Conservation (phyloP, 2,113 vertebrate genomes). For the Ctenodactylus gundi region DNA sequence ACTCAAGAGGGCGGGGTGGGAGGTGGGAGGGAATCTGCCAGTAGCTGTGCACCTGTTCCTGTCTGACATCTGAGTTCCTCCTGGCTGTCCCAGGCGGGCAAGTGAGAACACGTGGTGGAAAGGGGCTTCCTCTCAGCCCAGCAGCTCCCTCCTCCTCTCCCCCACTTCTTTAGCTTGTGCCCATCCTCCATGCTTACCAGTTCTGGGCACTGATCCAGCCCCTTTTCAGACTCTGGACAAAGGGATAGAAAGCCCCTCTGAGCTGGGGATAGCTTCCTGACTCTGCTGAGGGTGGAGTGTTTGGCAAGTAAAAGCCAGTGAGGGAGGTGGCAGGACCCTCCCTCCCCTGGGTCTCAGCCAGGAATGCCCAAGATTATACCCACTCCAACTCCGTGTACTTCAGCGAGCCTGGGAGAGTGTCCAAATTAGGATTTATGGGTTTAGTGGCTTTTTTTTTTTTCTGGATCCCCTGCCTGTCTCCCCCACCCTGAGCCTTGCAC, state of each 20-base stretch:
- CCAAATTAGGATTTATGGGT: conserved; percentile 84
- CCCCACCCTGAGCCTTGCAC: not conserved
- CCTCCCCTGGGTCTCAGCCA: conserved; percentile 45
- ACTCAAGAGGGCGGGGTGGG: not conserved
- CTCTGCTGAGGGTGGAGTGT: not conserved
- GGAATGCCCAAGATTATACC: conserved; percentile 77
- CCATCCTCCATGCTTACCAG: not conserved
- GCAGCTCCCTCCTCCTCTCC: not conserved
- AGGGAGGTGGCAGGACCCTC: not conserved
- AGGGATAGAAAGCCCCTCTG: not conserved
- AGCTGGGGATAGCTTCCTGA: no score
- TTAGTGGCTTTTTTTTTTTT: conserved; percentile 80
- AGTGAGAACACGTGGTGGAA: not conserved
- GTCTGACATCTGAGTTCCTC: not conserved
- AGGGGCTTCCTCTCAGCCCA: not conserved
- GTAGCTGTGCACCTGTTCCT: conserved; percentile 50
- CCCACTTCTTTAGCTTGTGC: not conserved
- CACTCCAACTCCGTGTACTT: conserved; percentile 77
- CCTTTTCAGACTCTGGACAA: not conserved
- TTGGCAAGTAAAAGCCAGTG: not conserved
- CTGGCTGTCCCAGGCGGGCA: not conserved
- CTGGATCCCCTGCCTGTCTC: conserved; percentile 55
- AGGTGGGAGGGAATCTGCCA: not conserved
- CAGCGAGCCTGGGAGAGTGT: conserved; percentile 80
- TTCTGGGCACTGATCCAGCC: no score